Evolutionary conservation across 2,113 vertebrate species (phyloP), one percentile per base, ranked within the genome.

Genomic region (Misgurnus anguillicaudatus): DNA sequence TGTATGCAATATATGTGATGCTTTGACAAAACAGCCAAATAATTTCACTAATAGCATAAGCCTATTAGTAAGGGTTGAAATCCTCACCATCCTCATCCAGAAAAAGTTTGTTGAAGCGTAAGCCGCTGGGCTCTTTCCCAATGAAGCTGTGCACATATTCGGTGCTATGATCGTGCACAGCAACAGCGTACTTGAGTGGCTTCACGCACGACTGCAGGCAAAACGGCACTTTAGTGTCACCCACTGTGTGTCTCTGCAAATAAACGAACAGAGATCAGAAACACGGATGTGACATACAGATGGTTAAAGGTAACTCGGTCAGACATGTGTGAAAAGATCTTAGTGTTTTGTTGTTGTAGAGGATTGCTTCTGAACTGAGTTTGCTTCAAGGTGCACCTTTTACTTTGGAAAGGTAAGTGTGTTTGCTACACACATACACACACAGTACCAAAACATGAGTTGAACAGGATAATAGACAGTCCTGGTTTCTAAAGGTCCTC

Each of bases 181-280:
- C 93, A 31, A 99, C 94, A 1, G 98, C 97, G 0, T 99, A 99
- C 87, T 99, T 99, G 88, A 99, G 91, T 58, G 97, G 97, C 86
- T 99, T 99, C 21, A 99, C 95, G 63, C 98, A 99, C 55, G 97
- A 99, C 90, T 99, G 98, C 71, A 99, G 94, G 86, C 98, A 99
- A 90, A 99, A 99, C 0, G 98, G 98, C 78, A 99, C 94, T 94
- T 98, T 99, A 83, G 97, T 97, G 91, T 99, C 98, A 0, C 98
- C 98, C 61, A 95, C 92, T 1, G 97, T 98, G 92, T 99, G 95
- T 89, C 97, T 99, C 16, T 36, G 61, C 38, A 65, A 70, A 16
- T 39, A 9, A 79, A 64, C 55, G 41, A 70, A 62, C 42, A 62
- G 19, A 61, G 31, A 13, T 65, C 5, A 36, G 17, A 36, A 17